A percentile compares a stretch with the other conserved stretches of the same genome.
These are phyloP conservation scores for Tortrix viridana DNA, from an alignment of 2,888 invertebrate genomes.

Conservation along the genomic window DNA sequence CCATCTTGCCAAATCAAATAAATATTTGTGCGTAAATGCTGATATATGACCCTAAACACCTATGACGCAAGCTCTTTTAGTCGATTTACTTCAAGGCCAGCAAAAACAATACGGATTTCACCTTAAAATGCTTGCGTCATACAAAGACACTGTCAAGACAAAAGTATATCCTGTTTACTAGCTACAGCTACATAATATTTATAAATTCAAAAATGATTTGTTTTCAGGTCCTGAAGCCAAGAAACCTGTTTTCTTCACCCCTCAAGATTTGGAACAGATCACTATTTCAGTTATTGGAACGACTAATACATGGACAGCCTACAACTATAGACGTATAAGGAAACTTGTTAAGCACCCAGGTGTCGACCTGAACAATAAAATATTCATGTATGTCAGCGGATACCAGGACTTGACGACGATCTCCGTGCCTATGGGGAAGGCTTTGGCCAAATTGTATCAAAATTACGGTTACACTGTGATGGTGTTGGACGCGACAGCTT, in stretches of 20 bases:
- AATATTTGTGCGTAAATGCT: no score
- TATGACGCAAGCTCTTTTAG: no score
- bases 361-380: constrained; percentile 24
- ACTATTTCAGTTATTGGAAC: constrained; percentile 13
- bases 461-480: constrained; percentile 38
- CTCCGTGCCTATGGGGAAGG: neutral
- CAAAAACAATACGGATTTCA: no score
- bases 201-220: no score
- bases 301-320: neutral
- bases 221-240: constrained; percentile 29
- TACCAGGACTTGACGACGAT: constrained; percentile 33
- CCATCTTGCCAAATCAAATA: no score
- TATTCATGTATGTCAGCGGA: constrained; percentile 34
- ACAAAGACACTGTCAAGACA: no score
- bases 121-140: no score
- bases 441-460: constrained; percentile 10
- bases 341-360: constrained; percentile 23
- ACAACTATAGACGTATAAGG: constrained; percentile 8
- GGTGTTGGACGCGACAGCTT: constrained; percentile 17
- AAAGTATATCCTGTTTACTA: no score
- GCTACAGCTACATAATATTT: no score
- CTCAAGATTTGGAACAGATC: constrained; percentile 6
- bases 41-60: no score
- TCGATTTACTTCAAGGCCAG: no score
- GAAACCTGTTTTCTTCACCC: constrained; percentile 11